These are phyloP conservation scores for Alfaro cultratus DNA, from an alignment of 2,797 vertebrate species.

Conservation along the genomic window DNA sequence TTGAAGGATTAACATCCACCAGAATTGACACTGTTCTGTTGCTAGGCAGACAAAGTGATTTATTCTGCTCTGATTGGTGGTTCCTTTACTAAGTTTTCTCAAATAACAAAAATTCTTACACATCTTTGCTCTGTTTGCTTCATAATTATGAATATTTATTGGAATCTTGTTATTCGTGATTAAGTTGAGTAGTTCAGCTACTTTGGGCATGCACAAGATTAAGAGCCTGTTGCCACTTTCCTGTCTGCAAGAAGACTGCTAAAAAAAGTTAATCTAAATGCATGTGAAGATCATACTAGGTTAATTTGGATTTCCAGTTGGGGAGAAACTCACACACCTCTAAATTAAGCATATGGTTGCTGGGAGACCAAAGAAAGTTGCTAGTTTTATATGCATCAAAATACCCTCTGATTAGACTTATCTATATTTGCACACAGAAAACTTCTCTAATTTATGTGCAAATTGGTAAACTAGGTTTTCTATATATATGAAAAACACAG, in stretches of 20 bases:
- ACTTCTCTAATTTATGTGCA: neutral
- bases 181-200: neutral
- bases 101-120: neutral
- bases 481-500: neutral
- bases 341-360: neutral
- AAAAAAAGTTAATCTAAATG: neutral
- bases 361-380: neutral
- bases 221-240: neutral
- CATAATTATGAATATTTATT: neutral
- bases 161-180: neutral
- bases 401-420: neutral
- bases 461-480: neutral
- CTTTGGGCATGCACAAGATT: neutral
- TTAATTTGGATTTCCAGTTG: neutral
- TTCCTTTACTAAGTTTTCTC: neutral
- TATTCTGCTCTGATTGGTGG: neutral
- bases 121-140: neutral
- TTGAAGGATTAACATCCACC: neutral
- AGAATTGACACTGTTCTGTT: neutral
- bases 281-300: neutral
- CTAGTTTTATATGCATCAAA: neutral
- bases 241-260: neutral
- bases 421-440: neutral
- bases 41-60: neutral
- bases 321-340: neutral